These are phyloP conservation scores for Pyrgilauda ruficollis DNA, from an alignment of 2,113 vertebrate genomes.

Conservation along the genomic window DNA sequence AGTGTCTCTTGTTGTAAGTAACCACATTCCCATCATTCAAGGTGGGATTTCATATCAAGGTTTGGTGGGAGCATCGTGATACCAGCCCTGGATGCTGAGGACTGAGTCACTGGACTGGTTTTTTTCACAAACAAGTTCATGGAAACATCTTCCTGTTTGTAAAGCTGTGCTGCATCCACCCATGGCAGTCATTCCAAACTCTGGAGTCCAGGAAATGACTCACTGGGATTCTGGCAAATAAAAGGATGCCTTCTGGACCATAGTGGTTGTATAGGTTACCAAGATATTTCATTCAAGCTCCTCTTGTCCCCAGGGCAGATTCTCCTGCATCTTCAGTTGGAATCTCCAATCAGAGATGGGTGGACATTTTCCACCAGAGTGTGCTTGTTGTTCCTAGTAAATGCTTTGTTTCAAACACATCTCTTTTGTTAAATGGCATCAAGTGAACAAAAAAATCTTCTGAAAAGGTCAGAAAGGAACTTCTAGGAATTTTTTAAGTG, in stretches of 20 bases:
- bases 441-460: neutral
- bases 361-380: neutral
- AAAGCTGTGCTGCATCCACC: neutral
- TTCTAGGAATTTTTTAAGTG: neutral
- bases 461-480: neutral
- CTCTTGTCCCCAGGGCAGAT: neutral
- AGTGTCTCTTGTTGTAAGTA: neutral
- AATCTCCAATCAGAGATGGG: neutral
- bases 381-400: neutral
- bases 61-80: neutral
- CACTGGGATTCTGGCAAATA: neutral
- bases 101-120: neutral
- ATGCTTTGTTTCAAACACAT: neutral
- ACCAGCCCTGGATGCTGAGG: neutral
- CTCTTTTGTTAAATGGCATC: neutral
- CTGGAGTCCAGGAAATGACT: slow-evolving; percentile 15
- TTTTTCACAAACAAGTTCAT: neutral
- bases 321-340: neutral
- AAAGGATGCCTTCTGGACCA: neutral
- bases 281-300: neutral
- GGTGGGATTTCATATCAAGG: neutral
- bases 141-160: neutral
- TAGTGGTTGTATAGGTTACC: neutral
- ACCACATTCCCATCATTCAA: neutral
- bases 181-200: neutral